A percentile compares a stretch with the other conserved stretches of the same genome.
These are phyloP conservation scores for Sinocyclocheilus rhinocerous DNA, from an alignment of 2,113 vertebrate genomes.

Conservation along the genomic window DNA sequence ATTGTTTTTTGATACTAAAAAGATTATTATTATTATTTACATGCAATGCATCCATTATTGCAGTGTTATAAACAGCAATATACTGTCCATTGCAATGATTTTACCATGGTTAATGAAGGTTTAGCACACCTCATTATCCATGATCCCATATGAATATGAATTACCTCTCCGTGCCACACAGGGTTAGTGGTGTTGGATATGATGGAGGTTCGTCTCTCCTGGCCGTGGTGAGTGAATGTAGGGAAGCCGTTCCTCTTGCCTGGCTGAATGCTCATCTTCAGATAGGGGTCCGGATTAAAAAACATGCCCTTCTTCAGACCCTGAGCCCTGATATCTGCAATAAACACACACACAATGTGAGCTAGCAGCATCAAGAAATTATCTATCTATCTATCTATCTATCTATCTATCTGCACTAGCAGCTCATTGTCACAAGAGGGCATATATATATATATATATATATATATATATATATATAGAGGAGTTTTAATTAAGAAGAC, in stretches of 20 bases:
- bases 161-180: constrained; percentile 92
- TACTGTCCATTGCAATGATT: background rate
- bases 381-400: background rate
- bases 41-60: background rate
- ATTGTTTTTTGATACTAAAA: background rate
- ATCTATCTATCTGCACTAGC: background rate
- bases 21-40: background rate
- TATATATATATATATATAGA: constrained; percentile 3
- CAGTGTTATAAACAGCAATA: no score
- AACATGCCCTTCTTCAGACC: constrained; percentile 99
- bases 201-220: constrained; percentile 90
- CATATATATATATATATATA: constrained; percentile 18
- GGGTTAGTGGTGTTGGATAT: constrained; percentile 94
- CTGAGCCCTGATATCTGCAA: constrained; percentile 85
- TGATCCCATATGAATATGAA: background rate
- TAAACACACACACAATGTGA: constrained; percentile 38
- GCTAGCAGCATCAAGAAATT: background rate
- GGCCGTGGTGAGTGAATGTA: constrained; percentile 92
- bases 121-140: background rate
- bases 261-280: constrained; percentile 97
- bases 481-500: background rate
- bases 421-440: constrained; percentile 42
- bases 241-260: constrained; percentile 92
- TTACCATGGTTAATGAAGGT: background rate
- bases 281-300: constrained; percentile 96